Evolutionary conservation across 2,888 invertebrate species (phyloP).

Genomic region (Acleris laterana): DNA sequence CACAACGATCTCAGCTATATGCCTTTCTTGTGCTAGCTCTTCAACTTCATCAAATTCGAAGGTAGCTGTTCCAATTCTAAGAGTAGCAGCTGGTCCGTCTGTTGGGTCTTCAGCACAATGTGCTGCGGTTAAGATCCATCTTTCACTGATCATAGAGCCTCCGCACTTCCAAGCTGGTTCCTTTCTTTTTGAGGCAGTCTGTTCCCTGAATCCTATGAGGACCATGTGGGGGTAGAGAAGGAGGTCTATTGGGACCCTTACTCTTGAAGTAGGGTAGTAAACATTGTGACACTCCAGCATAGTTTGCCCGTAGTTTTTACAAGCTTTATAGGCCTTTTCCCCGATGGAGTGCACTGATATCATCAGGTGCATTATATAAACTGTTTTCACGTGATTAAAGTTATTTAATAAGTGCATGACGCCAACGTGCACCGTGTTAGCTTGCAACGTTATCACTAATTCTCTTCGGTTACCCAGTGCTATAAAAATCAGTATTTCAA

Average conservation of each 20-base stretch:
- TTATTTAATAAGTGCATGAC: slow-evolving; percentile 6
- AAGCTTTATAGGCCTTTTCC: slow-evolving; percentile 68
- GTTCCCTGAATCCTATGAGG: slow-evolving; percentile 67
- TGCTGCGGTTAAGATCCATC: slow-evolving; percentile 77
- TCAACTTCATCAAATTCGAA: slow-evolving; percentile 77
- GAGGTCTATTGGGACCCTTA: slow-evolving; percentile 73
- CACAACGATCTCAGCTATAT: slow-evolving; percentile 65
- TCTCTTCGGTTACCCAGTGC: slow-evolving; percentile 51
- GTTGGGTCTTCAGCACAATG: slow-evolving; percentile 70
- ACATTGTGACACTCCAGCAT: slow-evolving; percentile 80
- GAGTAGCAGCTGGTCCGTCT: slow-evolving; percentile 77
- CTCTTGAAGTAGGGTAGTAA: slow-evolving; percentile 57
- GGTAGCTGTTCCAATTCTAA: slow-evolving; percentile 83
- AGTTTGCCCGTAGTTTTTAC: slow-evolving; percentile 62
- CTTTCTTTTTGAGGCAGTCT: slow-evolving; percentile 26
- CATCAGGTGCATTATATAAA: slow-evolving; percentile 23
- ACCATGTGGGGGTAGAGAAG: slow-evolving; percentile 87
- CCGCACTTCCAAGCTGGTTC: slow-evolving; percentile 74
- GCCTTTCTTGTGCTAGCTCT: slow-evolving; percentile 79
- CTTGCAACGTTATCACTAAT: slow-evolving; percentile 56
- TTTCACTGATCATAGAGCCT: slow-evolving; percentile 68
- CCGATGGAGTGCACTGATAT: slow-evolving; percentile 50
- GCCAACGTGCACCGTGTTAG: slow-evolving; percentile 31
- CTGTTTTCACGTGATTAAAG: slow-evolving; percentile 15
- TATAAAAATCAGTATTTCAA: slow-evolving; percentile 48